These are phyloP conservation scores for Phallusia fumigata DNA, from an alignment of 23 tunicate species.

Conservation along the genomic window DNA sequence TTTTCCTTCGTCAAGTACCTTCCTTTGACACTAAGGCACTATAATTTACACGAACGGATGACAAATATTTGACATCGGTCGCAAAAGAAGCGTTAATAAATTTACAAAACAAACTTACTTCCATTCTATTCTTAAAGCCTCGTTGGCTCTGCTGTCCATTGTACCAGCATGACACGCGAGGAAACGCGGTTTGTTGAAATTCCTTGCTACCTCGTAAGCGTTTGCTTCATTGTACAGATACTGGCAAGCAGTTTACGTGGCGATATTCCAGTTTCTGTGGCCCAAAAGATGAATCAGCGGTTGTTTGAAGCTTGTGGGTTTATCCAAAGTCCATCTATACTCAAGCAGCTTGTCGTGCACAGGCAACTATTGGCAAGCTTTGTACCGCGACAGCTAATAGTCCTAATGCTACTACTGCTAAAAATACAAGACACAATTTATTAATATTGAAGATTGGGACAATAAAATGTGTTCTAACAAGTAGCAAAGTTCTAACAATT, in stretches of 20 bases:
- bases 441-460: too few species aligned
- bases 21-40: too few species aligned
- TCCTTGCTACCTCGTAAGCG: not conserved
- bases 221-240: not conserved
- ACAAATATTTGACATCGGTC: too few species aligned
- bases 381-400: too few species aligned
- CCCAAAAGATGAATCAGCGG: not conserved
- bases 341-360: not conserved
- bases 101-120: slow-evolving; percentile 3
- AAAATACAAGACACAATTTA: too few species aligned
- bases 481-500: too few species aligned
- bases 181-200: not conserved
- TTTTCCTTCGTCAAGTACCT: too few species aligned
- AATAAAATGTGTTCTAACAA: too few species aligned
- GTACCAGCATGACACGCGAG: slow-evolving; percentile 13
- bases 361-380: not conserved
- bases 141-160: slow-evolving; percentile 12
- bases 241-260: not conserved
- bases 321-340: slow-evolving; percentile 6
- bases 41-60: too few species aligned
- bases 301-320: not conserved
- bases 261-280: too few species aligned
- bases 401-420: too few species aligned
- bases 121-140: slow-evolving; percentile 12
- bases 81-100: too few species aligned